Evolutionary conservation across 1,140 invertebrate species (phyloP), one percentile per base, ranked within the genome.

Genomic region (Oppia nitens): DNA sequence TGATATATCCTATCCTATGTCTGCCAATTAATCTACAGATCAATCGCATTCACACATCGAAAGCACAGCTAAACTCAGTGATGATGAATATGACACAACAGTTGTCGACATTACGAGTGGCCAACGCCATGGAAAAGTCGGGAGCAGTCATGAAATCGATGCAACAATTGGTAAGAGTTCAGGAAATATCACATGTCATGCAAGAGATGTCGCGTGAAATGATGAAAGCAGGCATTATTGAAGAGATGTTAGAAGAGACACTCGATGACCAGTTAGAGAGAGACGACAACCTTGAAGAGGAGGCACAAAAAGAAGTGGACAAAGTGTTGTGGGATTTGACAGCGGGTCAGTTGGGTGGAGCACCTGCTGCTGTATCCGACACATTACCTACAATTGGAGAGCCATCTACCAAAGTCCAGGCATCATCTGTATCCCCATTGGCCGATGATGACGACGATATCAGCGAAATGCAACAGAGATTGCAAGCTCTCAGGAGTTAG

Each of bases 231-330:
- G 92, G 94, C n/a, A 96, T 98, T 49, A 91, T 98, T 60, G 94
- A 97, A 70, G 93, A 98, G 75, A 98, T 99, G 94, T 74, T 98
- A 47, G 93, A 98, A 64, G 95, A 99, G 71, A 94, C 93, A 27
- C 84, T 99, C 81, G 90, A 94, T 62, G 76, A 77, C 3, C 74
- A 95, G 48, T 65, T 69, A 21, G 63, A 88, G 67, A 87, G 91
- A 72, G 81, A 84, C 9, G 87, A 91, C 64, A 87, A 91, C 68
- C 78, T 92, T 73, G 89, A 93, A 68, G 87, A 95, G 68, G 87
- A 89, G 67, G 87, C 90, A 2, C 85, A 94, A 68, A 81, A 80
- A 67, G 91, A 95, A 78, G 82, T 95, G 54, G 89, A 95, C 66
- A 93, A 92, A 75, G 84, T 98, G n/a, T 73, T 98, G 14, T 95